Evolutionary conservation across 2,113 vertebrate species (phyloP), one percentile per base, ranked within the genome.

Genomic region (Cololabis saira): DNA sequence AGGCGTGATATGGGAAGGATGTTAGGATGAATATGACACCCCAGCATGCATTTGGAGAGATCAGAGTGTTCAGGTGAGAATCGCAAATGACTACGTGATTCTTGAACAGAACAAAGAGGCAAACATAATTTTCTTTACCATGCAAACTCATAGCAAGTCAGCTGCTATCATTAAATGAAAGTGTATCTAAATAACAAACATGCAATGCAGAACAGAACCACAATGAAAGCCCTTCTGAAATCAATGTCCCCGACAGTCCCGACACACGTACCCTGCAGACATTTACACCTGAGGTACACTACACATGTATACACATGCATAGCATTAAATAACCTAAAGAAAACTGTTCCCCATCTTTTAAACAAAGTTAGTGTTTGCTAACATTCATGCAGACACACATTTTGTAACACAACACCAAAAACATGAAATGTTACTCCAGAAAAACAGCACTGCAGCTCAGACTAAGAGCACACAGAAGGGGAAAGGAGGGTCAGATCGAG

Each of bases 401-500:
- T 69, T 37, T 55, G 47, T 24, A 72, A 74, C 72, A 84, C 56
- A 75, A 88, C 81, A 84, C 72, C 61, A 74, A 85, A 85, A 77
- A 84, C 57, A 74, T 78, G 85, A 80, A 67, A 63, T 54, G 74
- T 44, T 75, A 78, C 86, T 92, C 88, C 90, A 92, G 92, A 88
- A 78, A 91, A 87, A 91, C 83, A 91, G 90, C 88, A 85, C 77
- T 85, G 88, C 84, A 91, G 88, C 89, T 92, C 85, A 89, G 88
- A 83, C 62, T 24, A 16, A 61, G 64, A 76, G 61, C 82, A 81
- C 82, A 67, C 71, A n/a, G 71, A 19, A 40, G 49, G 11, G 41
- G 27, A 41, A 12, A 12, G 12, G 33, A n/a, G 53, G 48, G 22
- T 49, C 33, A 14, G 42, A 24, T 50, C 3, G 58, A 76, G 75